Percentiles rank a stretch among this genome's conserved stretches.
These are phyloP conservation scores for Drosophila nigromelanica DNA, from an alignment of 1,140 invertebrate species.

Conservation along the genomic window DNA sequence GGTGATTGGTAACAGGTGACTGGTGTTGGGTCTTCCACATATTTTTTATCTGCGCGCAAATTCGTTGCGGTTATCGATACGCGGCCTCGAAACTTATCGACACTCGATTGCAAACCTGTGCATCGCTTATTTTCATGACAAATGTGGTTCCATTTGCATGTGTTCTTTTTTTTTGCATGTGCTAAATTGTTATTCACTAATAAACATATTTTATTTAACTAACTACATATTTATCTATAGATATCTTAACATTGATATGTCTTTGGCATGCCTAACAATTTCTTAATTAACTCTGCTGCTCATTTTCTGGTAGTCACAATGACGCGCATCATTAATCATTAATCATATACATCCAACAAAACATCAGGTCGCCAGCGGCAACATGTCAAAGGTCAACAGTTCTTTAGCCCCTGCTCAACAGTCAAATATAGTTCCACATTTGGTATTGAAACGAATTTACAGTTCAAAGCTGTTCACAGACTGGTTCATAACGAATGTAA, in stretches of 20 bases:
- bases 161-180: slow-evolving; percentile 26
- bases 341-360: slow-evolving; percentile 17
- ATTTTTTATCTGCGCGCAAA: not conserved
- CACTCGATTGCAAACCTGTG: not conserved
- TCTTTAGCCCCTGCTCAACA: no score
- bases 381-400: no score
- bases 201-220: not conserved
- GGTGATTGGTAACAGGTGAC: slow-evolving; percentile 11
- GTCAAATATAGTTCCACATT: no score
- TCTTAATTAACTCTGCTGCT: slow-evolving; percentile 56
- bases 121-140: not conserved
- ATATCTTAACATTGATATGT: not conserved
- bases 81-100: slow-evolving; percentile 16
- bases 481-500: no score
- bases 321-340: slow-evolving; percentile 35
- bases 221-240: slow-evolving; percentile 1
- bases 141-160: slow-evolving; percentile 25
- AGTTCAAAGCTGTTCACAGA: no score
- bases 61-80: slow-evolving; percentile 27
- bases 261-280: slow-evolving; percentile 63
- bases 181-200: slow-evolving; percentile 6
- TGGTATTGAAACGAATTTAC: no score
- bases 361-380: not conserved
- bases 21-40: slow-evolving; percentile 3
- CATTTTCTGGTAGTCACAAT: slow-evolving; percentile 44